phyloP scores from a whole-genome alignment of 2,113 vertebrate genomes.

The Dryoscopus gambensis region DNA sequence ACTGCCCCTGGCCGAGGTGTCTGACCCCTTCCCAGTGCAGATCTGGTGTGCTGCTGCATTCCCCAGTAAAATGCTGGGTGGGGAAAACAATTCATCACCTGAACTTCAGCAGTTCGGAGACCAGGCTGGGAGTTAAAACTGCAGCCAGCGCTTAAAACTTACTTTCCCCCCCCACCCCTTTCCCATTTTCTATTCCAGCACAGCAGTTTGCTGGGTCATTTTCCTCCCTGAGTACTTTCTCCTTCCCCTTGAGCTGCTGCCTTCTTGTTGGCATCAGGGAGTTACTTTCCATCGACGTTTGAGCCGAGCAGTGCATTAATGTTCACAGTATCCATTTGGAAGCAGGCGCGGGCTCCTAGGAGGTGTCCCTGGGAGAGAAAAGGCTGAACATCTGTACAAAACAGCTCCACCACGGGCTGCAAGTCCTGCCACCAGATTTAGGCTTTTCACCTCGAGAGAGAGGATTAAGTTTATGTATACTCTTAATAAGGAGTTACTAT shows the following conservation, averaged over 20 bases:
- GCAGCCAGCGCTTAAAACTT: background rate
- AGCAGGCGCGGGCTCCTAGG: background rate
- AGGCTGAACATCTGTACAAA: background rate
- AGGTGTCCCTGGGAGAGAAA: background rate
- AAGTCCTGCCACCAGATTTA: background rate
- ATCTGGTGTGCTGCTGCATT: background rate
- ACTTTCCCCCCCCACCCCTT: rapidly evolving
- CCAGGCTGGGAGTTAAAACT: background rate
- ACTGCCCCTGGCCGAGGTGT: rapidly evolving
- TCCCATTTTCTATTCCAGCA: background rate
- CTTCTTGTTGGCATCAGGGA: background rate
- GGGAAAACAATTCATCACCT: background rate
- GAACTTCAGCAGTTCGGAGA: background rate
- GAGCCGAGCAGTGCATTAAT: background rate
- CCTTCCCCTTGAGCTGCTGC: background rate
- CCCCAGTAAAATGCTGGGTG: rapidly evolving
- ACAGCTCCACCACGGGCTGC: background rate
- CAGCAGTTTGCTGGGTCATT: background rate
- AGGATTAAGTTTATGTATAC: background rate
- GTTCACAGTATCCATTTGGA: background rate
- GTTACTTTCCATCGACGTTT: rapidly evolving
- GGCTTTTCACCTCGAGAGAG: background rate
- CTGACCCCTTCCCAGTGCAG: background rate
- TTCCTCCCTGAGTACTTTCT: background rate
- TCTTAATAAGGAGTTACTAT: background rate